Evolutionary conservation across 2,113 vertebrate genomes (phyloP).

Genomic region (Lophotis ruficrista): DNA sequence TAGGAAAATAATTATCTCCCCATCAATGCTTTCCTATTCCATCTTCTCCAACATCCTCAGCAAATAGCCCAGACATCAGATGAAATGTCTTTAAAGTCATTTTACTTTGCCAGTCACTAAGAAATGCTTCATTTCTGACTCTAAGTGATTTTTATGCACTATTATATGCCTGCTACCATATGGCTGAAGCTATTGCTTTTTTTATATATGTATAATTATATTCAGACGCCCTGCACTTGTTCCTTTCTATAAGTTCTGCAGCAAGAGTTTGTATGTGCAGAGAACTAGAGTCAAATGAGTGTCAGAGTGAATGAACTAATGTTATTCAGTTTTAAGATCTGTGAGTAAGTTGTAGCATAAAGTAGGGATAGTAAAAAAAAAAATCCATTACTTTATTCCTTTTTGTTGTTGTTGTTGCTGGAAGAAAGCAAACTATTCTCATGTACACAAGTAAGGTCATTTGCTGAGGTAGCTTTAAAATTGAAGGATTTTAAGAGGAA

Average conservation of each 20-base stretch:
- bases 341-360: background rate
- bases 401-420: background rate
- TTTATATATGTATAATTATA: background rate
- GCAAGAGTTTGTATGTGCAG: background rate
- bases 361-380: background rate
- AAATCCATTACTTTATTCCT: background rate
- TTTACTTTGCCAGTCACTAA: background rate
- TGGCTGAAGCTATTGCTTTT: background rate
- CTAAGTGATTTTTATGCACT: background rate
- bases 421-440: background rate
- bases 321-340: background rate
- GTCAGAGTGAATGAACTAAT: background rate
- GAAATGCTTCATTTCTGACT: background rate
- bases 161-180: background rate
- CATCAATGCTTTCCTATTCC: background rate
- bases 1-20: background rate
- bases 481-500: background rate
- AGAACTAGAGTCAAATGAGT: background rate
- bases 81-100: background rate
- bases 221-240: background rate
- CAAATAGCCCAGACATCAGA: background rate
- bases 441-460: background rate
- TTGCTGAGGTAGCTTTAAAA: background rate
- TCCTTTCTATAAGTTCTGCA: background rate
- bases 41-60: background rate